Conservation (phyloP, 2,113 vertebrate genomes). For the Holacanthus passer region DNA sequence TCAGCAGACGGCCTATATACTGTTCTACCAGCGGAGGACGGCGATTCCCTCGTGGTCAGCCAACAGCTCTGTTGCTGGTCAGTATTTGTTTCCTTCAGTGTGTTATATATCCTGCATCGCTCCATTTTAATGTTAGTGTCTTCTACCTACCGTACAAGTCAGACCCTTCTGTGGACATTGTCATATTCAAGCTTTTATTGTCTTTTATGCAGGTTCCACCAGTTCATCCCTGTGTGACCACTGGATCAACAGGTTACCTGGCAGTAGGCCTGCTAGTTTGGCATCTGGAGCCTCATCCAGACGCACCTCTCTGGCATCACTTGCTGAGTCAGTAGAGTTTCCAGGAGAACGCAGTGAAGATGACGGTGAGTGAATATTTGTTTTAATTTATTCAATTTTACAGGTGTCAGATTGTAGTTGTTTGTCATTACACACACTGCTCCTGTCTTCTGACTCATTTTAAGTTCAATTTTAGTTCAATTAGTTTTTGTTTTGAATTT, state of each 20-base stretch:
- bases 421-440: not conserved
- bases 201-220: slow-evolving; percentile 91
- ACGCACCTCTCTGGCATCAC: slow-evolving; percentile 93
- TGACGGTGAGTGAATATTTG: slow-evolving; percentile 86
- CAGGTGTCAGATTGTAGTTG: not conserved
- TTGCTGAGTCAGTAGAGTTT: slow-evolving; percentile 95
- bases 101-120: not conserved
- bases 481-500: too few species aligned
- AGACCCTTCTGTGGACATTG: not conserved
- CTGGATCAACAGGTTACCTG: slow-evolving; percentile 96
- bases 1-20: slow-evolving; percentile 95
- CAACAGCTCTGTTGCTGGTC: slow-evolving; percentile 98
- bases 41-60: slow-evolving; percentile 97
- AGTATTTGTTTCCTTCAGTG: slow-evolving; percentile 11
- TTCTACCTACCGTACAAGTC: not conserved
- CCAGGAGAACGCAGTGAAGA: slow-evolving; percentile 92
- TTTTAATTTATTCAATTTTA: slow-evolving; percentile 19
- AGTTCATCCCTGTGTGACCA: slow-evolving; percentile 98
- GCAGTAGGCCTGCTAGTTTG: slow-evolving; percentile 94
- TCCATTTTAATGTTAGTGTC: not conserved
- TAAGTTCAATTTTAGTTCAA: not conserved
- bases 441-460: not conserved
- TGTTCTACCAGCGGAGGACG: slow-evolving; percentile 97
- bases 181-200: not conserved
- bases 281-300: slow-evolving; percentile 95